Base-by-base conservation (phyloP, 1,140 invertebrate species). In the Riptortus pedestris region DNA sequence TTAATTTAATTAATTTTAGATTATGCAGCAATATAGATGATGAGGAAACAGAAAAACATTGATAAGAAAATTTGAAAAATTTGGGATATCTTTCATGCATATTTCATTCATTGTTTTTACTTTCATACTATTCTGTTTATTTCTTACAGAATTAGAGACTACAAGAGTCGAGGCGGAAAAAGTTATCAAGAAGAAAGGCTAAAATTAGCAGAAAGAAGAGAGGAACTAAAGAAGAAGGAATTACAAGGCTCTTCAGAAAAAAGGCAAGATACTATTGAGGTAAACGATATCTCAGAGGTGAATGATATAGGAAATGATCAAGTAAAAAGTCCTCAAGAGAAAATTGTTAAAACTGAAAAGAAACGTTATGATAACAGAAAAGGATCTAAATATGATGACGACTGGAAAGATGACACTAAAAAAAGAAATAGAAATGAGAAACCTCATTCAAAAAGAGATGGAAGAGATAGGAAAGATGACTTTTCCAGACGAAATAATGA, bases 121-220 rank as follows among this genome's bases (percentile, higher is more conserved):
- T n/a, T n/a, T n/a, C n/a, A n/a, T n/a, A n/a, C n/a, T n/a, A 38
- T 38, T 38, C 14, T 38, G 14, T 38, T 38, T 38, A 38, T 38
- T 38, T 20, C 2, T 69, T 66, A 60, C 62, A 68, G 64, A 31
- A 55, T 60, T 7, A 67, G 65, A 61, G 67, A 70, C 28, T 67
- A 33, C 24, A 70, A 69, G 57, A 65, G 28, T 52, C 60, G 66
- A 68, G 45, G 58, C 22, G 62, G 66, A n/a, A 70, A 69, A 62
- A 71, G 67, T 57, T 67, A 67, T 60, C 60, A 63, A 48, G 69
- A 71, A 61, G 68, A 71, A 62, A 64, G 66, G 38, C 64, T 64
- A 28, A 60, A 63, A n/a, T 63, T 63, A 48, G 60, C 57, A 7
- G 67, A 65, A 43, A 62, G 62, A 18, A 28, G 67, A 60, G 66